Evolutionary conservation across 1,140 invertebrate species (phyloP).

Genomic region (Myzus persicae): DNA sequence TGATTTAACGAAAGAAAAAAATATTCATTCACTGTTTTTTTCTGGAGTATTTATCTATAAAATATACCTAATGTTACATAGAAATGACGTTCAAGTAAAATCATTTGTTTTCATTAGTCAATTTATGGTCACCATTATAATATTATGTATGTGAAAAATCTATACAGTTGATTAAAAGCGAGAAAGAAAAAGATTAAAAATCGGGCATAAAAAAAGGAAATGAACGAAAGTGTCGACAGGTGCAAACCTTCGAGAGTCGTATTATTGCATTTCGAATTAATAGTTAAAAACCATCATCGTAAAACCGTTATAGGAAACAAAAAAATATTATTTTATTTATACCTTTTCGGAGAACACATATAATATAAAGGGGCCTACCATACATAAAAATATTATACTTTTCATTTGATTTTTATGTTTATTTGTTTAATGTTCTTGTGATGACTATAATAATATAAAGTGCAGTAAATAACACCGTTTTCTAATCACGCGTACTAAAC

Average conservation of each 20-base stretch:
- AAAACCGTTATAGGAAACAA: constrained; percentile 24
- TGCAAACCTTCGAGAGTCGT: not conserved
- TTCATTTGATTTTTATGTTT: constrained; percentile 33
- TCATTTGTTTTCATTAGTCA: constrained; percentile 7
- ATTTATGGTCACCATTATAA: not conserved
- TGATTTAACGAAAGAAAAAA: not conserved
- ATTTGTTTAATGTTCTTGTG: constrained; percentile 17
- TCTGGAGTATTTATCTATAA: not conserved
- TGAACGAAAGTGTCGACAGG: not conserved
- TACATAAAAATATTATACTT: constrained; percentile 13
- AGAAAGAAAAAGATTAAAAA: not conserved
- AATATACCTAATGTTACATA: not conserved
- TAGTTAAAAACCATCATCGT: constrained; percentile 34
- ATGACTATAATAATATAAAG: not conserved
- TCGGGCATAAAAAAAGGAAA: not conserved
- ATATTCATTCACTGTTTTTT: not conserved
- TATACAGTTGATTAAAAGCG: not conserved
- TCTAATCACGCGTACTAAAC: not conserved
- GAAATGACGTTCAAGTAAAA: not conserved
- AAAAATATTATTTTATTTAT: constrained; percentile 40
- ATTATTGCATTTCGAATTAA: constrained; percentile 25
- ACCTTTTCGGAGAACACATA: not conserved
- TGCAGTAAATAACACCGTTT: not conserved
- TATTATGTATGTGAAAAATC: not conserved
- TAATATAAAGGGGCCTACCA: not conserved